A percentile compares a stretch with the other conserved stretches of the same genome.
These are phyloP conservation scores for Oreochromis mossambicus DNA, from an alignment of 2,797 vertebrate species.

Conservation along the genomic window DNA sequence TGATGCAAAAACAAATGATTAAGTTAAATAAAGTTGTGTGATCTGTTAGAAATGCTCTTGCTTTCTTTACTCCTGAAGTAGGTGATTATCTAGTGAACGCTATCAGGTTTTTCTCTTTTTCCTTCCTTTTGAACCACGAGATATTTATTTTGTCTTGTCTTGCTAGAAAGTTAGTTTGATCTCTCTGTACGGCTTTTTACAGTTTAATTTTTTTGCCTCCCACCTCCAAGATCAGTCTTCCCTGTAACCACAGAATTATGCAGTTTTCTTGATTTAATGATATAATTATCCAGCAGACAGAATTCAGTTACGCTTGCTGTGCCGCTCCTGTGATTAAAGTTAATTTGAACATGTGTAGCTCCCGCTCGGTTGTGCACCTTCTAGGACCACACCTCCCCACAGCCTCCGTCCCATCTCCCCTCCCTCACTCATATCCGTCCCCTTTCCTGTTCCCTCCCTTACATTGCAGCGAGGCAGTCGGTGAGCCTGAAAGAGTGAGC, in stretches of 20 bases:
- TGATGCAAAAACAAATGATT: background rate
- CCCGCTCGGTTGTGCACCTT: constrained; percentile 2
- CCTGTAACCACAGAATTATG: background rate
- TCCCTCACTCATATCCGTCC: constrained; percentile 56
- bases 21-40: background rate
- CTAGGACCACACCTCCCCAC: constrained; percentile 22
- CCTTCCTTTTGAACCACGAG: background rate
- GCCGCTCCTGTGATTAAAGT: background rate
- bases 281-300: background rate
- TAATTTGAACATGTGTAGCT: background rate
- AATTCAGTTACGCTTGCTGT: background rate
- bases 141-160: background rate
- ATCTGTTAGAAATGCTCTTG: background rate
- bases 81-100: background rate
- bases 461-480: constrained; percentile 51
- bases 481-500: constrained; percentile 45
- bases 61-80: background rate
- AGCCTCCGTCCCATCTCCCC: constrained; percentile 28
- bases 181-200: background rate
- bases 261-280: background rate
- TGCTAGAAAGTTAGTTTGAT: background rate
- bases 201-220: background rate
- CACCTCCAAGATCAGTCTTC: background rate
- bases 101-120: background rate
- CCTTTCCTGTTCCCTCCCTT: constrained; percentile 58